These are phyloP conservation scores for Oscheius sp. DNA, from an alignment of 1,140 invertebrate genomes.

Conservation along the genomic window DNA sequence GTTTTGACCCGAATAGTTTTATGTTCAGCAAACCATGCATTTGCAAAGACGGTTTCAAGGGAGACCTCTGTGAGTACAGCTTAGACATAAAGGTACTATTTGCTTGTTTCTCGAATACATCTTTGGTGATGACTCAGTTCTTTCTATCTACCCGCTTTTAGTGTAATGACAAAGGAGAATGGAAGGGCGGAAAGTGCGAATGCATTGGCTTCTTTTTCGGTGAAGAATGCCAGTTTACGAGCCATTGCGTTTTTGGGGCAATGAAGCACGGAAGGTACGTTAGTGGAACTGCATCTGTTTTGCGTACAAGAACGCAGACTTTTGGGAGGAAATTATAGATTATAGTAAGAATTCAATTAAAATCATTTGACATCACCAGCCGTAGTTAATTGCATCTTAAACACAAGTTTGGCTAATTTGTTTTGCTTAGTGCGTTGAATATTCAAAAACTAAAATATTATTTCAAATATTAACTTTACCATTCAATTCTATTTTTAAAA, in stretches of 20 bases:
- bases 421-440: too few relatives aligned
- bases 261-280: constrained; percentile 26
- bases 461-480: too few relatives aligned
- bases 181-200: constrained; percentile 15
- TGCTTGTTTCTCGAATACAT: not conserved
- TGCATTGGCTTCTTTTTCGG: constrained; percentile 28
- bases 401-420: too few relatives aligned
- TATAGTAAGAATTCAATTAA: too few relatives aligned
- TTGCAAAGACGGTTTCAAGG: constrained; percentile 24
- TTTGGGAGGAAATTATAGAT: too few relatives aligned
- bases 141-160: not conserved
- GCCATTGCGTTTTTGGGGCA: constrained; percentile 13
- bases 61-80: constrained; percentile 29
- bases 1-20: constrained; percentile 29
- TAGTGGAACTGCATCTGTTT: not conserved
- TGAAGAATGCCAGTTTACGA: constrained; percentile 21
- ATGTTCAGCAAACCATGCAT: constrained; percentile 26
- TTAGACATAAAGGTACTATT: constrained; percentile 22
- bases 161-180: constrained; percentile 31
- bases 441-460: too few relatives aligned
- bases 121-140: not conserved
- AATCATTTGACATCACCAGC: too few relatives aligned
- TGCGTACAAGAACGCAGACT: not conserved
- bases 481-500: too few relatives aligned
- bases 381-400: too few relatives aligned